Base-by-base conservation (phyloP, 2,888 invertebrate species). In the Lepidochrysops patricia region DNA sequence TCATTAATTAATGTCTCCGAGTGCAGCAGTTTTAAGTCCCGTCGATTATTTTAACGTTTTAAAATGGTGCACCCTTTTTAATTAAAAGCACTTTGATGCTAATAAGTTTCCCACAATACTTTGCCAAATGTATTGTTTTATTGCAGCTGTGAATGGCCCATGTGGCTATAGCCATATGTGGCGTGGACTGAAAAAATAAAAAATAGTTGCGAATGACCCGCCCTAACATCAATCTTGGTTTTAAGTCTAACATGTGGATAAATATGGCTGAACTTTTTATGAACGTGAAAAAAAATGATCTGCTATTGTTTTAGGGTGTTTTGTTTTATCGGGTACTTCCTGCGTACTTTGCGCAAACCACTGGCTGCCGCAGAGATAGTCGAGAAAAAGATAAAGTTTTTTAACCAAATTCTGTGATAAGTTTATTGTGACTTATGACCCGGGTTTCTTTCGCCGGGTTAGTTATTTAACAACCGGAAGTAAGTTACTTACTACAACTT, bases 181-280 rank as follows among this genome's bases (percentile, higher is more conserved):
- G 72, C 77, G 75, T 72, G 67, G 64, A 65, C 63, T 43, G 60
- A 50, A 68, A 72, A 71, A 72, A 71, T 68, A 63, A 64, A 66
- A 66, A 73, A 73, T 75, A 68, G 67, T 69, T 70, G 68, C 74
- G 70, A 72, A 73, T 74, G 73, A 74, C 73, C 74, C 72, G 67
- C 67, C 61, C 72, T 79, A 76, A 56, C 65, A 65, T 67, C 64
- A 61, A 64, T 67, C 66, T 64, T 67, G 63, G 64, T 63, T 65
- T 72, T 68, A 67, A 63, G 62, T 64, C 23, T 2, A 19, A 69
- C 80, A 79, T 73, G 64, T 80, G 79, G 72, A 72, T 70, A 76
- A 82, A 81, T 73, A 80, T 63, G 58, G 34, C 60, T 49, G 26
- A 15, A 50, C 19, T 19, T 52, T 52, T 52, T 61, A 57, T 27